These are phyloP conservation scores for Pyrgilauda ruficollis DNA, from an alignment of 2,113 vertebrate species.

Conservation along the genomic window DNA sequence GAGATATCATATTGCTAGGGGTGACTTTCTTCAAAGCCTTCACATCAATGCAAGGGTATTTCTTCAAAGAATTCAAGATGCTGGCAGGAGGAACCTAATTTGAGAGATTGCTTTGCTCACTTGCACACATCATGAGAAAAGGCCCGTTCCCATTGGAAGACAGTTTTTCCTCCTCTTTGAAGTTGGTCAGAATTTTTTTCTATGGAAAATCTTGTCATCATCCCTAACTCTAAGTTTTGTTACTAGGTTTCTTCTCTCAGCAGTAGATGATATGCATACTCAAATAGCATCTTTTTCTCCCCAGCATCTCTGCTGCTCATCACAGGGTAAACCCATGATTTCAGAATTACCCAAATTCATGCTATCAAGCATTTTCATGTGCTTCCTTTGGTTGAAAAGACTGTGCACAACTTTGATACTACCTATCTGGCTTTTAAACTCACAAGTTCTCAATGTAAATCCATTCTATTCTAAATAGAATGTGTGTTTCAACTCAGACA, in stretches of 20 bases:
- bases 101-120: background rate
- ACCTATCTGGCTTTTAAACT: background rate
- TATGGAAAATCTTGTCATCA: background rate
- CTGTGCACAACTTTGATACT: background rate
- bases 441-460: background rate
- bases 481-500: background rate
- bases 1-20: slow-evolving; percentile 5
- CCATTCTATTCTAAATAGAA: background rate
- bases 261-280: background rate
- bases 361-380: background rate
- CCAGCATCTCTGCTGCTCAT: background rate
- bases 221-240: background rate
- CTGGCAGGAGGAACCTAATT: slow-evolving; percentile 15
- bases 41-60: slow-evolving; percentile 6
- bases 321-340: background rate
- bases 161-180: background rate
- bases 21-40: slow-evolving; percentile 40
- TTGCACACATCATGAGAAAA: background rate
- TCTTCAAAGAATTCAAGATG: slow-evolving; percentile 29
- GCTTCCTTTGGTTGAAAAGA: background rate
- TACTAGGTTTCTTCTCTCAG: background rate
- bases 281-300: background rate
- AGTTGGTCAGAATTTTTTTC: background rate
- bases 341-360: background rate
- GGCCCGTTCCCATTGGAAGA: background rate